Evolutionary conservation across 2,113 vertebrate genomes (phyloP), one percentile per base, ranked within the genome.

Genomic region (Tinamus guttatus): DNA sequence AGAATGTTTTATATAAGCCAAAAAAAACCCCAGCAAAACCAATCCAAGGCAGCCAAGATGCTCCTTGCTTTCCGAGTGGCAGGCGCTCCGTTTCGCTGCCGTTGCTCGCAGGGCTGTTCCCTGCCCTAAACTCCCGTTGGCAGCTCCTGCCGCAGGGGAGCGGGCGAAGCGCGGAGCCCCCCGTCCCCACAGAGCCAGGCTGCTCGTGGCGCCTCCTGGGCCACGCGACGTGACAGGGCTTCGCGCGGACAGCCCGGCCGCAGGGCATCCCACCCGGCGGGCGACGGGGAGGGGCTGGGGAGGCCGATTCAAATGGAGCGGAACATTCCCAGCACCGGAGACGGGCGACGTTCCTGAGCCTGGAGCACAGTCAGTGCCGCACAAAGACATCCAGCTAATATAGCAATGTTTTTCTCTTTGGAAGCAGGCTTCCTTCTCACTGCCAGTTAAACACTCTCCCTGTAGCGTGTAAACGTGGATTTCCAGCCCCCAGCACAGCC

Each of bases 141-240:
- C 43, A 4, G 25, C 76, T 85, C 56, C 73, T 79, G 64, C 41
- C 76, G 47, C 2, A 8, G 21, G 60, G 85, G 74, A 1, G 54
- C 81, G 68, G 68, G 51, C 56, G 6, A 81, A 94, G 67, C 2
- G 11, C 41, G 63, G 27, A 51, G 59, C 54, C 68, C 24, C 70
- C 54, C 7, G 0, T 59, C 78, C 22, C 68, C 87, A 93, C 63
- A 82, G 70, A 93, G 32, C 74, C 75, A 54, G 77, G 71, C 67
- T 11, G 52, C 21, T 69, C 32, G 10, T 49, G 68, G 91, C 0
- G 8, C 91, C 70, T 85, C 87, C 85, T 51, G 56, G 87, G 75
- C 4, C 3, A 95, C 87, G 95, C 89, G 85, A 94, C 40, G 54
- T 95, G 87, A 94, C 87, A 95, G 60, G 79, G 60, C 81, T 93